Base-by-base conservation (phyloP, 1,140 invertebrate genomes). In the Drosophila navojoa region DNA sequence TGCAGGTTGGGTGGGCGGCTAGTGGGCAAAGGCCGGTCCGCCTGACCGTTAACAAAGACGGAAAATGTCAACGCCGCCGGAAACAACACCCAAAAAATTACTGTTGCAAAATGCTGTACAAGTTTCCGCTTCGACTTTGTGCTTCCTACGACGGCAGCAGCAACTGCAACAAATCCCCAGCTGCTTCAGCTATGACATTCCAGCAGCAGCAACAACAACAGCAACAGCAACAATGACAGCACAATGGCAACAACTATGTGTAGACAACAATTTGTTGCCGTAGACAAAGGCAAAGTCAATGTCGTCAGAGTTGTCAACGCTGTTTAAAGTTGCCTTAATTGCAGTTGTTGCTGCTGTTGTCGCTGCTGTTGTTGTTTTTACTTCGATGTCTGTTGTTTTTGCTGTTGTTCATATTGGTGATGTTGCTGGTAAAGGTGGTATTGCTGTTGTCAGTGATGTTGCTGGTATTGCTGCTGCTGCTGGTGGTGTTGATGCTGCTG, bases 71-170 rank as follows among this genome's bases (percentile, higher is more conserved):
- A 75, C 84, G 77, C 84, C 84, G 77, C 50, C 79, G 84, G 84
- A 87, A 90, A 84, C 85, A 84, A 90, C 85, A 90, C 85, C 84
- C 85, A 79, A 89, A 89, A 89, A 89, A 89, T 89, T 89, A 89
- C 84, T 71, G 79, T 89, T 84, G 77, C 79, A 89, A 89, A 89
- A 89, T 89, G 82, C 77, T 89, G 84, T 86, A 76, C 77, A 75
- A 90, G 85, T 77, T 89, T 90, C 84, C 84, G 84, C 73, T 81
- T 45, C 71, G 54, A 76, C 63, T 81, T 68, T 47, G 44, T 68
- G 76, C 79, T 82, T 89, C 82, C 84, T 89, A 68, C 72, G 63
- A 62, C 57, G 38, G 47, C 77, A 79, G 61, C 70, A 45, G 66
- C 76, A 78, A 69, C 69, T 55, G 70, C 60, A 76, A 68, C 80